Percentiles rank a stretch among this genome's conserved stretches.
These are phyloP conservation scores for Plectropomus leopardus DNA, from an alignment of 2,113 vertebrate species.

Conservation along the genomic window DNA sequence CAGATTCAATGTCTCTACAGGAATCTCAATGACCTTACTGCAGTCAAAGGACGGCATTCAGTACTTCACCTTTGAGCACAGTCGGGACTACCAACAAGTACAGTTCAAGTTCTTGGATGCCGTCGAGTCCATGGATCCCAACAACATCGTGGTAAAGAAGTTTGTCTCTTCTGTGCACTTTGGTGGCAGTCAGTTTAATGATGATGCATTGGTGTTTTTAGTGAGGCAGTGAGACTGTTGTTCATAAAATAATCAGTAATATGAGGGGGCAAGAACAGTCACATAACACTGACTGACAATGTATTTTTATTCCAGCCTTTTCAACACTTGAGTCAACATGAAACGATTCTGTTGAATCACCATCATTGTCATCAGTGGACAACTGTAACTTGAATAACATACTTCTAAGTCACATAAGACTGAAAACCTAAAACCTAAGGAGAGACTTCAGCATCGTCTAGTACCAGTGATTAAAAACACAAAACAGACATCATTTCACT, in stretches of 20 bases:
- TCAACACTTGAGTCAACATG: background rate
- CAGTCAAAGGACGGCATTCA: slow-evolving; percentile 90
- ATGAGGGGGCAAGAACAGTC: background rate
- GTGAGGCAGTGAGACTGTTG: background rate
- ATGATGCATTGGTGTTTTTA: background rate
- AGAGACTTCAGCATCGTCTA: background rate
- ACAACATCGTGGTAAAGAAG: slow-evolving; percentile 93
- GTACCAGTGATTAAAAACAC: background rate
- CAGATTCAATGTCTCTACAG: slow-evolving; percentile 73
- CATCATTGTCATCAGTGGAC: background rate
- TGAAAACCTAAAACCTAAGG: background rate
- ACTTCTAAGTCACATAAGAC: background rate
- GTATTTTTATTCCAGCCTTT: background rate
- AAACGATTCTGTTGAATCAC: background rate
- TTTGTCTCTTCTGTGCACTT: background rate
- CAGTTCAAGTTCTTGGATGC: slow-evolving; percentile 97
- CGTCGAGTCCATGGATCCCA: slow-evolving; percentile 97
- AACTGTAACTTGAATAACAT: background rate
- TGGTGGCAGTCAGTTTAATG: background rate
- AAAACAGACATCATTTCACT: background rate
- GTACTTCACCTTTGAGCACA: slow-evolving; percentile 93
- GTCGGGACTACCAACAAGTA: slow-evolving; percentile 95
- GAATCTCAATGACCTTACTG: slow-evolving; percentile 92
- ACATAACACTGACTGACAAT: background rate
- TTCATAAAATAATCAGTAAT: background rate